A percentile compares a stretch with the other conserved stretches of the same genome.
phyloP scores from a whole-genome alignment of 1,140 invertebrate species.

The Sinella curviseta region DNA sequence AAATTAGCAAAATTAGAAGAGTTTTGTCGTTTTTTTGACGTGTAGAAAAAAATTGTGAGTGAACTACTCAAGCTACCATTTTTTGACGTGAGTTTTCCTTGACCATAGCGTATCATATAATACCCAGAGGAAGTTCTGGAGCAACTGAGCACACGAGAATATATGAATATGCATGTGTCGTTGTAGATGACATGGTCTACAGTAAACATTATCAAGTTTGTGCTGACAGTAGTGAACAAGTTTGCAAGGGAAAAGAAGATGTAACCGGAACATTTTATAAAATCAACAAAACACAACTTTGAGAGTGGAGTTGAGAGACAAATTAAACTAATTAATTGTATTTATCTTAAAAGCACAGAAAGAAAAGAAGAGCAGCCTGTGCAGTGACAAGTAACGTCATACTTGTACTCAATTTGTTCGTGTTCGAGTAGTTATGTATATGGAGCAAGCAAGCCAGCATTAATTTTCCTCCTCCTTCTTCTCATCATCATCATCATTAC shows the following conservation, averaged over 20 bases:
- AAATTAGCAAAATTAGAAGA: no score
- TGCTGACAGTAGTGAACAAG: neutral
- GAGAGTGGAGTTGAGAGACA: neutral
- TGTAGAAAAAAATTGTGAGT: no score
- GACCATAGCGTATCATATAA: no score
- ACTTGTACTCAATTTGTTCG: no score
- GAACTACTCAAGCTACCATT: no score
- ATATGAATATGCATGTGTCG: neutral
- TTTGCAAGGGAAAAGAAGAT: neutral
- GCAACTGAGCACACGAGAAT: neutral
- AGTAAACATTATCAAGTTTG: neutral
- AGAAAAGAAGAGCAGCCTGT: neutral
- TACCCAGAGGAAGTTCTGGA: no score
- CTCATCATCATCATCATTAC: neutral
- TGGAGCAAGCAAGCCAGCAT: neutral
- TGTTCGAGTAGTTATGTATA: no score
- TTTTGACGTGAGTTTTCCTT: no score
- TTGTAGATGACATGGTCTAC: neutral
- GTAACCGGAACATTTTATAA: neutral
- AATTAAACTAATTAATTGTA: slow-evolving; percentile 18
- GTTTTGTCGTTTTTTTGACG: no score
- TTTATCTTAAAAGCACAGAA: neutral
- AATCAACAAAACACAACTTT: neutral
- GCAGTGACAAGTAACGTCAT: neutral
- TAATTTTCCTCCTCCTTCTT: slow-evolving; percentile 2